Evolutionary conservation across 2,888 invertebrate genomes (phyloP).

Genomic region (Euclidia mi): DNA sequence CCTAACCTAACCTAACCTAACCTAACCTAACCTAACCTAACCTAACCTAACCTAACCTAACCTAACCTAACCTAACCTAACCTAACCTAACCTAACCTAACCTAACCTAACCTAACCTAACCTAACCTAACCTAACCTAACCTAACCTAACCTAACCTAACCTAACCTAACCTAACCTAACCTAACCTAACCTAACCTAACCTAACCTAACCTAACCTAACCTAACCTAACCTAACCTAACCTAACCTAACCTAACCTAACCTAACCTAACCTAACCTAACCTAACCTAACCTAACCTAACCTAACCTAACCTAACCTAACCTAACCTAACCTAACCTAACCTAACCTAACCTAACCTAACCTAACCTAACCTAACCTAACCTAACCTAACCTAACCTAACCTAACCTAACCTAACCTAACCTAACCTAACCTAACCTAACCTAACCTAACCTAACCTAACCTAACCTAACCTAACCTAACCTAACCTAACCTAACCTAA

Average conservation of each 20-base stretch:
- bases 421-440: slow-evolving; percentile 33
- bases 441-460: slow-evolving; percentile 31
- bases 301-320: slow-evolving; percentile 45
- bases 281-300: slow-evolving; percentile 43
- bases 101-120: slow-evolving; percentile 52
- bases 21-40: too few relatives aligned
- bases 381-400: slow-evolving; percentile 17
- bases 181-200: slow-evolving; percentile 30
- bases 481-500: too few relatives aligned
- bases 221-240: slow-evolving; percentile 31
- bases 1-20: too few relatives aligned
- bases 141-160: slow-evolving; percentile 47
- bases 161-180: slow-evolving; percentile 39
- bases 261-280: slow-evolving; percentile 32
- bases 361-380: slow-evolving; percentile 35
- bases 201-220: slow-evolving; percentile 26
- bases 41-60: too few relatives aligned
- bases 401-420: slow-evolving; percentile 32
- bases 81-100: slow-evolving; percentile 43
- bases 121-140: slow-evolving; percentile 46
- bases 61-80: too few relatives aligned
- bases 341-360: slow-evolving; percentile 41
- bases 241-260: slow-evolving; percentile 34
- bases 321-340: slow-evolving; percentile 49
- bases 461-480: slow-evolving; percentile 32